These are phyloP conservation scores for Halichondria panicea DNA, from an alignment of 37 sponge, comb jelly and placozoan species.

Conservation along the genomic window DNA sequence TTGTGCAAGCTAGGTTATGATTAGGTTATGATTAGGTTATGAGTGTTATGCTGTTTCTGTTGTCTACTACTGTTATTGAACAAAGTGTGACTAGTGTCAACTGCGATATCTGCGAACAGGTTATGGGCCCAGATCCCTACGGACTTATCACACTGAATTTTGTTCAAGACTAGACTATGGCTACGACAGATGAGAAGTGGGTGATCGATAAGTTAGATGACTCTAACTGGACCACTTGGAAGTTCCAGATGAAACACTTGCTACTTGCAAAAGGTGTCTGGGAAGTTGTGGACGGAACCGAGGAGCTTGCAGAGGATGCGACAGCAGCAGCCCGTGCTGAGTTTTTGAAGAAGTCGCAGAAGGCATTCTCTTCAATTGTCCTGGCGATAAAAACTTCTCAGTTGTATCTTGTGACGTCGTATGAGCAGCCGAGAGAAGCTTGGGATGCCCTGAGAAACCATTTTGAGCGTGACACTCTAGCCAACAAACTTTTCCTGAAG, in stretches of 20 bases:
- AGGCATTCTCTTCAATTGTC: slow-evolving; percentile 40
- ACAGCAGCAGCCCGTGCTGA: slow-evolving; percentile 6
- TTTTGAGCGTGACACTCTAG: slow-evolving; percentile 53
- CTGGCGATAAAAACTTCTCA: slow-evolving; percentile 40
- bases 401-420: slow-evolving; percentile 54
- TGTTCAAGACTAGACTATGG: too few species aligned
- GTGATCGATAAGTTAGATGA: too few species aligned
- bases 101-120: too few species aligned
- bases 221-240: slow-evolving; percentile 64
- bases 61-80: too few species aligned
- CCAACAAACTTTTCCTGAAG: slow-evolving; percentile 55
- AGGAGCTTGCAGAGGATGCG: slow-evolving; percentile 29
- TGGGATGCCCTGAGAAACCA: slow-evolving; percentile 31
- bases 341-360: slow-evolving; percentile 28
- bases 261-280: slow-evolving; percentile 48
- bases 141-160: too few species aligned
- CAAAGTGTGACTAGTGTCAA: too few species aligned
- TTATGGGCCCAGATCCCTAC: too few species aligned
- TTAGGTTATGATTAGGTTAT: too few species aligned
- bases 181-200: too few species aligned
- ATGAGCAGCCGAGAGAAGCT: slow-evolving; percentile 15
- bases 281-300: slow-evolving; percentile 40
- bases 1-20: too few species aligned
- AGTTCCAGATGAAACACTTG: slow-evolving; percentile 51
- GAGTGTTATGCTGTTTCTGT: too few species aligned